Evolutionary conservation across 2,797 vertebrate genomes (phyloP).

Genomic region (Danionella dracula): DNA sequence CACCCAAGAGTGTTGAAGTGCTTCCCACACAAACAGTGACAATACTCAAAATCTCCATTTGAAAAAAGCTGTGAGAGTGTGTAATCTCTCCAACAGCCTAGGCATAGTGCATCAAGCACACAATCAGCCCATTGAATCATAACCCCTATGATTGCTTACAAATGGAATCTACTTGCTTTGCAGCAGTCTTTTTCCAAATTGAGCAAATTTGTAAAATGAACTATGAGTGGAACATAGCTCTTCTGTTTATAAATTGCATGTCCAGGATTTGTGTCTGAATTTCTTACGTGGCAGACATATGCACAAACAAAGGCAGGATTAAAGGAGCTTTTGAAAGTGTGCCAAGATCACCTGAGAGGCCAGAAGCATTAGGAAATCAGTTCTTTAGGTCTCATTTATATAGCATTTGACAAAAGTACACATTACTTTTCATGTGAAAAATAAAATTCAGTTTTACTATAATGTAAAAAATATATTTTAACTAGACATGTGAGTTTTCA

Average conservation of each 20-base stretch:
- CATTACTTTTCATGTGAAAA: too few relatives aligned
- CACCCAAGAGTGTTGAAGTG: neutral
- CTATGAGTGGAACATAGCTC: neutral
- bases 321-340: conserved; percentile 39
- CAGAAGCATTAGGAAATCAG: conserved; percentile 15
- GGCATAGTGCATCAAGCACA: neutral
- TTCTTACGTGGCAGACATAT: neutral
- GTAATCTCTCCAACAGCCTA: conserved; percentile 11
- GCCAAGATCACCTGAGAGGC: conserved; percentile 21
- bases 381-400: neutral
- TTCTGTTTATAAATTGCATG: neutral
- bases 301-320: conserved; percentile 12
- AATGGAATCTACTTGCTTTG: neutral
- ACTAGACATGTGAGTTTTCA: too few relatives aligned
- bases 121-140: neutral
- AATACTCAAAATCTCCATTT: neutral
- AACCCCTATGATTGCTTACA: neutral
- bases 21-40: conserved; percentile 26
- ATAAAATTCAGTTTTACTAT: too few relatives aligned
- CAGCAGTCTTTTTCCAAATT: conserved; percentile 12
- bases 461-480: too few relatives aligned
- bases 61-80: conserved; percentile 6
- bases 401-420: too few relatives aligned
- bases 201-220: neutral
- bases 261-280: neutral